A percentile compares a stretch with the other conserved stretches of the same genome.
Evolutionary conservation across 30 jellyfish, hydroid and myxozoan species (phyloP).

Genomic region (Haliclystus octoradiatus): DNA sequence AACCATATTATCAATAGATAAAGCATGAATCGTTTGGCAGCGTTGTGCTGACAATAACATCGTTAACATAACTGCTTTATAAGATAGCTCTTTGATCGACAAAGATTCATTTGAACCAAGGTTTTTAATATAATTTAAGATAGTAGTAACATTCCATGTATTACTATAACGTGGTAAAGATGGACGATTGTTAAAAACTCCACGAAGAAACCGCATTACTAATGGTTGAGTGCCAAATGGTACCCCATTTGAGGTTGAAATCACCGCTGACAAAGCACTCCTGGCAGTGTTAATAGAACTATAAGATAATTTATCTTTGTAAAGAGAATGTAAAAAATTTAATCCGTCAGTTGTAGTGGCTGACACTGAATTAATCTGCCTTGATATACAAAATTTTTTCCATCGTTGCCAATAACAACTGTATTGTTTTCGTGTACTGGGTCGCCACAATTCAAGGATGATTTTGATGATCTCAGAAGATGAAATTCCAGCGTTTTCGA

Average conservation of each 20-base stretch:
- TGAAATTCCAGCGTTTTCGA: slow-evolving; percentile 9
- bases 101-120: slow-evolving; percentile 13
- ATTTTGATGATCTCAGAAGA: slow-evolving; percentile 21
- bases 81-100: slow-evolving; percentile 26
- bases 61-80: not conserved
- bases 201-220: slow-evolving; percentile 24
- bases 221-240: slow-evolving; percentile 28
- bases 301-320: not conserved
- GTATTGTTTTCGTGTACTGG: slow-evolving; percentile 13
- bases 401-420: slow-evolving; percentile 2
- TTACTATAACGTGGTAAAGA: too few species aligned
- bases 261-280: slow-evolving; percentile 18
- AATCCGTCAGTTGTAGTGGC: slow-evolving; percentile 9
- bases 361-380: slow-evolving; percentile 17
- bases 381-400: slow-evolving; percentile 13
- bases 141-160: slow-evolving; percentile 27
- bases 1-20: not conserved
- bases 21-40: slow-evolving; percentile 22
- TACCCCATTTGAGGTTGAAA: slow-evolving; percentile 1
- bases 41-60: slow-evolving; percentile 14
- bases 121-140: slow-evolving; percentile 12
- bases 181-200: slow-evolving; percentile 18
- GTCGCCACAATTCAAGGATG: slow-evolving; percentile 14
- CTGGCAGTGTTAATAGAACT: slow-evolving; percentile 43
- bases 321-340: slow-evolving; percentile 9